Base-by-base conservation (phyloP, 1,140 invertebrate genomes). In the Macrostomum lignano region DNA sequence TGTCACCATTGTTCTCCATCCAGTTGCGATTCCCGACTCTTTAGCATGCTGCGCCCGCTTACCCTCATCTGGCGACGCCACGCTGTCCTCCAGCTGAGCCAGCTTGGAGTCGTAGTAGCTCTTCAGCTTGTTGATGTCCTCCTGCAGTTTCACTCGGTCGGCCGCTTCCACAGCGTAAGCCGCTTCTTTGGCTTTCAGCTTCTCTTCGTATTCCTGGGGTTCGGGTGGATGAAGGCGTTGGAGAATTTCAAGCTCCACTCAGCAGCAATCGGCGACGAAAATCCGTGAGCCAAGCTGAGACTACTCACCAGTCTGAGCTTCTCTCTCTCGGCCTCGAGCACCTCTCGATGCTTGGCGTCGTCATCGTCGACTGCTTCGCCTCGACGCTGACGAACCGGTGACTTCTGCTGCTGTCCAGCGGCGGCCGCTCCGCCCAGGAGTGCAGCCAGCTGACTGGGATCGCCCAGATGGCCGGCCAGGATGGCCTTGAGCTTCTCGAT, bases 41-140 rank as follows among this genome's bases (percentile, higher is more conserved):
- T n/a, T n/a, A n/a, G n/a, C n/a, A n/a, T n/a, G n/a, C n/a, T n/a
- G n/a, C n/a, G n/a, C n/a, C n/a, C n/a, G n/a, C n/a, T n/a, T n/a
- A n/a, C n/a, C 26, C 15, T 3, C 31, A 33, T 41, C 21, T 22
- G 36, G 37, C 5, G 32, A 35, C 21, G 31, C 41, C 7, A 35
- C 41, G 36, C 44, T 44, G 24, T 41, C 40, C 17, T 43, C 48
- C 21, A 55, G 46, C 35, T 45, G 42, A 10, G 46, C 39, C 22
- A 61, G 37, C 33, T 62, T 52, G 19, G 51, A 42, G 38, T 67
- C 57, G 40, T 67, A 67, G 17, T 58, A 44, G 33, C 45, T 38
- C 41, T 53, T 61, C 11, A 67, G 44, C 33, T 51, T 44, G 30
- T 51, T 44, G 21, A 66, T 47, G 40, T 67, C 62, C 13, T 48